Conservation (phyloP, 2,797 vertebrate species). For the Sebastes hopkinsi region DNA sequence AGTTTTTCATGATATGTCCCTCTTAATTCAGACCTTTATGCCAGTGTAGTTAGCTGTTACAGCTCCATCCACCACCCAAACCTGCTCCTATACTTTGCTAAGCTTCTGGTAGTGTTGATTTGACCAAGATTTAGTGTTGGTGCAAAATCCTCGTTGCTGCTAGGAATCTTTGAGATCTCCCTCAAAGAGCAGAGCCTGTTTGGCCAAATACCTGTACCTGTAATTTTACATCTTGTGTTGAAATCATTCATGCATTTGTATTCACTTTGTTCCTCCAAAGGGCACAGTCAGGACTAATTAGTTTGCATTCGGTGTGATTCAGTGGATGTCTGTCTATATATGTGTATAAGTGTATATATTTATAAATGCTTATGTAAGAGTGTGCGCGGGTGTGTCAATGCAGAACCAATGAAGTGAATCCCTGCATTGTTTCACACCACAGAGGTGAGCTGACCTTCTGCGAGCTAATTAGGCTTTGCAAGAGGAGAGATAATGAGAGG, state of each 20-base stretch:
- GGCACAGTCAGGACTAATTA: not conserved
- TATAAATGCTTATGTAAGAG: constrained; percentile 23
- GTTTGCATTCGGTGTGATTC: not conserved
- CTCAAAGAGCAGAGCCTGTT: not conserved
- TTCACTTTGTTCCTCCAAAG: not conserved
- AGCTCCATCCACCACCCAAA: too few species aligned
- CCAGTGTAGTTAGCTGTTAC: too few species aligned
- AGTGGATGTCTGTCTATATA: not conserved
- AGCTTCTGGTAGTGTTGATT: not conserved
- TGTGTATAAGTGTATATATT: not conserved
- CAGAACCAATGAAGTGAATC: constrained; percentile 42
- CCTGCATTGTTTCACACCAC: constrained; percentile 52
- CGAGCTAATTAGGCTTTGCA: constrained; percentile 63
- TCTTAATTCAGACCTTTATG: too few species aligned
- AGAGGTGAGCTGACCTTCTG: constrained; percentile 66
- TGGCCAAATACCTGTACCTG: not conserved
- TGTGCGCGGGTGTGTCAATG: constrained; percentile 9
- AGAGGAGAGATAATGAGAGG: constrained; percentile 58
- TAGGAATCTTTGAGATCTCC: not conserved
- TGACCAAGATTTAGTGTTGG: not conserved
- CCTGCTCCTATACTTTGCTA: too few species aligned
- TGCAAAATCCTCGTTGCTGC: not conserved
- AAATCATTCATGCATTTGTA: not conserved
- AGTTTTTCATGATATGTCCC: too few species aligned
- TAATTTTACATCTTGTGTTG: not conserved